phyloP scores from a whole-genome alignment of 1,140 invertebrate genomes.

The Psilanteris sp. region DNA sequence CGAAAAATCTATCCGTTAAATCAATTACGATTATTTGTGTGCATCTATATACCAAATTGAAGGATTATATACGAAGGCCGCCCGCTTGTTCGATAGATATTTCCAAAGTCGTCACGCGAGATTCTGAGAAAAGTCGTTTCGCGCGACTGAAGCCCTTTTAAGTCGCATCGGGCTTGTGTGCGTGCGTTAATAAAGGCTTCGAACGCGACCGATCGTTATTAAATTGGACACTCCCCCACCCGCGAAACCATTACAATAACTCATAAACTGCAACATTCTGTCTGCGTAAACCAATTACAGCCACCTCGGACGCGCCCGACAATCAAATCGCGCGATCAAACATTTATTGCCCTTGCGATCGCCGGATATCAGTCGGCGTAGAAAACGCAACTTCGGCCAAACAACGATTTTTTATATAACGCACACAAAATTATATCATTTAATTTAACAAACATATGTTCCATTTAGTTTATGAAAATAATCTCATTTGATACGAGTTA shows the following conservation, averaged over 20 bases:
- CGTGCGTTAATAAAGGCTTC: constrained; percentile 78
- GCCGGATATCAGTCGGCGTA: no score
- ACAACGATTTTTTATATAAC: no score
- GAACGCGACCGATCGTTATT: constrained; percentile 77
- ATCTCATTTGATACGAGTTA: no score
- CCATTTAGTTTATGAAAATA: no score
- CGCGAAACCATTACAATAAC: constrained; percentile 74
- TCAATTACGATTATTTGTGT: no score
- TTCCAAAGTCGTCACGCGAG: constrained; percentile 77
- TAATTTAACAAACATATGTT: no score
- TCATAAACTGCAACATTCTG: constrained; percentile 78
- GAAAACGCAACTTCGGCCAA: no score
- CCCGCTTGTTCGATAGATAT: constrained; percentile 72
- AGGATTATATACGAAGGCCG: constrained; percentile 28
- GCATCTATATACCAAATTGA: constrained; percentile 14
- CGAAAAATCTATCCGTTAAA: no score
- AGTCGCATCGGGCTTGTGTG: constrained; percentile 50
- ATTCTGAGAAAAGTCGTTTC: constrained; percentile 80
- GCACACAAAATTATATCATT: no score
- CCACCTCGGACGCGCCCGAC: no score
- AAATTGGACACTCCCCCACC: constrained; percentile 76
- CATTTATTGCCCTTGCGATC: no score
- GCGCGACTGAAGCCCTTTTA: constrained; percentile 69
- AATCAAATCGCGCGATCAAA: constrained; percentile 42
- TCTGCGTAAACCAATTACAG: constrained; percentile 75